Evolutionary conservation across 2,113 vertebrate genomes (phyloP).

Genomic region (Kryptolebias marmoratus): DNA sequence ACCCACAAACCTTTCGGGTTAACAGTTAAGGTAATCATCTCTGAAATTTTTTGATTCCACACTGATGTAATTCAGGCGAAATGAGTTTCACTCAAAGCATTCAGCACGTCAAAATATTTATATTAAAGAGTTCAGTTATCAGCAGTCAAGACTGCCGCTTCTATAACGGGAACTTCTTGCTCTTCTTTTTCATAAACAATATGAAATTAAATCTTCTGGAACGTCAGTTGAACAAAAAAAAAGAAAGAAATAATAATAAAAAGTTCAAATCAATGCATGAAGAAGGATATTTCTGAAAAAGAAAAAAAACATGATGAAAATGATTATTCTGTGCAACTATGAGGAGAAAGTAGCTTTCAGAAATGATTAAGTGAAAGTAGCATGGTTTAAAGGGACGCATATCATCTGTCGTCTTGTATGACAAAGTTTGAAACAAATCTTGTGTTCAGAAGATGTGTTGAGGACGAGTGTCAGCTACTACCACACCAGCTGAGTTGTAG

Average conservation of each 20-base stretch:
- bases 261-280: neutral
- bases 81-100: neutral
- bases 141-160: neutral
- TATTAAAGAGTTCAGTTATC: neutral
- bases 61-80: neutral
- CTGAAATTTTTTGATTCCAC: neutral
- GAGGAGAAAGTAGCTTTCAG: neutral
- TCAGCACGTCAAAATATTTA: neutral
- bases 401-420: too few species aligned
- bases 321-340: neutral
- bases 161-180: neutral
- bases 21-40: neutral
- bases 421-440: too few species aligned
- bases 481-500: too few species aligned
- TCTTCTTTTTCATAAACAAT: constrained; percentile 3
- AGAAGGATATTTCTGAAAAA: neutral
- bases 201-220: neutral
- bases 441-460: too few species aligned
- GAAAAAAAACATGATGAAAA: neutral
- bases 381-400: too few species aligned
- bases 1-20: neutral
- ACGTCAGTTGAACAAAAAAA: neutral
- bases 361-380: too few species aligned
- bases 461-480: too few species aligned
- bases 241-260: neutral